phyloP scores from a whole-genome alignment of 2,113 vertebrate species.

The Ursus arctos region DNA sequence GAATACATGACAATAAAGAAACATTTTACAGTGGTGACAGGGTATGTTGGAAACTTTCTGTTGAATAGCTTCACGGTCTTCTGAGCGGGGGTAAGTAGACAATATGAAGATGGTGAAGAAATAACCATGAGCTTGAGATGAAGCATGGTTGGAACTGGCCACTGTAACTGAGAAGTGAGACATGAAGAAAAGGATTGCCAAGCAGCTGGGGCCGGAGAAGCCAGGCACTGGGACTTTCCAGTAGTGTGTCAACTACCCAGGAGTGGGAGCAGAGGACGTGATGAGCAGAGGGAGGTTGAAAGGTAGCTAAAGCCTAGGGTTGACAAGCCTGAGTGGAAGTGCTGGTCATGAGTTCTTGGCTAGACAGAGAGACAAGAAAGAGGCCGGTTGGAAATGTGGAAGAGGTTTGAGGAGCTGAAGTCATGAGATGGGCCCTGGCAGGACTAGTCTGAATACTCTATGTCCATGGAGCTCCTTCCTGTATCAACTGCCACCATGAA shows the following conservation, averaged over 20 bases:
- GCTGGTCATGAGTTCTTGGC: neutral
- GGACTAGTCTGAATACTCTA: neutral
- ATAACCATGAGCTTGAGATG: neutral
- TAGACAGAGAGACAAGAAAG: neutral
- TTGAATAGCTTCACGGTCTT: neutral
- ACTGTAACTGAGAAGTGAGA: neutral
- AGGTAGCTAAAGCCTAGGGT: neutral
- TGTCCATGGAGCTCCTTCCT: neutral
- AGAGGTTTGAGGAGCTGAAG: neutral
- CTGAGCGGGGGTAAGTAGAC: neutral
- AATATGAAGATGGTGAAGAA: neutral
- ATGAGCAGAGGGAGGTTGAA: neutral
- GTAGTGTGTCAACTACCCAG: neutral
- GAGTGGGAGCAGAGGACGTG: neutral
- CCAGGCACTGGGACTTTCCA: neutral
- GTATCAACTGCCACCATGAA: fast-evolving
- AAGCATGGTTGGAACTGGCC: neutral
- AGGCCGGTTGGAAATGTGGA: neutral
- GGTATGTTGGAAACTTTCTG: neutral
- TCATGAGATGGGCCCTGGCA: fast-evolving
- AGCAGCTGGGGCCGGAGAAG: neutral
- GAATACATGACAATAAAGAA: neutral
- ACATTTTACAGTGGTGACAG: neutral
- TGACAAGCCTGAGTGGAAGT: neutral
- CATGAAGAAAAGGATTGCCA: neutral